These are phyloP conservation scores for Aldabrachelys gigantea DNA, from an alignment of 2,113 vertebrate genomes.

Conservation along the genomic window DNA sequence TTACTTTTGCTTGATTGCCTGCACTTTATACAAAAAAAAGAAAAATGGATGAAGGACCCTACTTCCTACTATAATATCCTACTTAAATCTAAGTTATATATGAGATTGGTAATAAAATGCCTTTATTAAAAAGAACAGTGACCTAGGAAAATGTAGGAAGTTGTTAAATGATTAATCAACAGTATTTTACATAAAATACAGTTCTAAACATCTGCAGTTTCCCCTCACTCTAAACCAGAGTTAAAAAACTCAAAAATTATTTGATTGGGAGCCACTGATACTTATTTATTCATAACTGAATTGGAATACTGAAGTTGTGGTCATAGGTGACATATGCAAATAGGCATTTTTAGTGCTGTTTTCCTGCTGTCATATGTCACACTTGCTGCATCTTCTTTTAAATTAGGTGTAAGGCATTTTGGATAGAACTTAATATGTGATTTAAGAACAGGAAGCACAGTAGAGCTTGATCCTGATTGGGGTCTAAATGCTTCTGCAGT, in stretches of 20 bases:
- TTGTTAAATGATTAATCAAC: background rate
- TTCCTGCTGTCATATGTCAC: rapidly evolving
- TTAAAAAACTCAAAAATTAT: background rate
- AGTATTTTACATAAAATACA: background rate
- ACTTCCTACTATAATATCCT: background rate
- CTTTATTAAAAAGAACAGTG: background rate
- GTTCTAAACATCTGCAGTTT: background rate
- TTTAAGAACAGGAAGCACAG: background rate
- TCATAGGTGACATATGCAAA: background rate
- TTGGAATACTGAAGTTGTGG: background rate
- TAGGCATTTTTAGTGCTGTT: rapidly evolving
- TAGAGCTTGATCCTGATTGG: rapidly evolving
- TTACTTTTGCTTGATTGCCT: background rate
- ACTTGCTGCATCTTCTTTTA: background rate
- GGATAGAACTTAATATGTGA: background rate
- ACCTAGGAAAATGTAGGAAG: background rate
- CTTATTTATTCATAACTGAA: background rate
- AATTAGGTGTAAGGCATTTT: background rate
- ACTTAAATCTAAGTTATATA: background rate
- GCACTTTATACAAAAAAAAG: background rate
- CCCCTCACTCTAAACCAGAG: background rate
- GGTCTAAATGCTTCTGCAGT: background rate
- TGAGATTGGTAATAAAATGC: background rate
- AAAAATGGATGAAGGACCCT: background rate
- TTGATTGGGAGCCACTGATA: background rate